Evolutionary conservation across 2,113 vertebrate species (phyloP).

Genomic region (Cephalopholis sonnerati): DNA sequence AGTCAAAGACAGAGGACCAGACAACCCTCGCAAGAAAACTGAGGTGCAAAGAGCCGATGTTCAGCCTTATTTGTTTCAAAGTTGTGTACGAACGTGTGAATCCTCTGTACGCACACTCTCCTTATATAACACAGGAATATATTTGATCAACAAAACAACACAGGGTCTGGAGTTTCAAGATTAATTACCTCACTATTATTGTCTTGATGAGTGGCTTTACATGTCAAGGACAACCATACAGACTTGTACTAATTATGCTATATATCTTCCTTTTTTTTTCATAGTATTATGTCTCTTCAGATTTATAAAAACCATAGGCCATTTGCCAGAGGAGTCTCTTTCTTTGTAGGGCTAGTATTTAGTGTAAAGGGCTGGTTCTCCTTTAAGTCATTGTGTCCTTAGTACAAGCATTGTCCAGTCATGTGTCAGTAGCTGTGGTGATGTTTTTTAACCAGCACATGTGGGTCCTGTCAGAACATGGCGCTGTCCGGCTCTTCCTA

Average conservation of each 20-base stretch:
- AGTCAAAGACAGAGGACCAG: constrained; percentile 59
- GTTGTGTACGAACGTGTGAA: constrained; percentile 1
- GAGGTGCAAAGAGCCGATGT: constrained; percentile 39
- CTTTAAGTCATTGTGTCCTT: neutral
- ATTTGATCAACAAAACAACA: neutral
- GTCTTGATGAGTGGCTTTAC: neutral
- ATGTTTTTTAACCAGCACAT: neutral
- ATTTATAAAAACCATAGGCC: neutral
- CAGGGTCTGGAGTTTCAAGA: neutral
- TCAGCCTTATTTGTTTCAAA: constrained; percentile 44
- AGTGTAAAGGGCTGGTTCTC: neutral
- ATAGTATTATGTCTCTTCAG: neutral
- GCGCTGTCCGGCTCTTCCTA: neutral
- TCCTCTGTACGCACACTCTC: neutral
- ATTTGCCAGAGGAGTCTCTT: neutral
- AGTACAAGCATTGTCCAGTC: neutral
- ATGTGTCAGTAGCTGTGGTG: neutral
- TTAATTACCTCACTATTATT: neutral
- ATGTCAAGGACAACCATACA: neutral
- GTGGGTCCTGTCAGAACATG: neutral
- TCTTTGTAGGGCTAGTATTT: neutral
- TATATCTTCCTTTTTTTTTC: neutral
- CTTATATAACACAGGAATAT: neutral
- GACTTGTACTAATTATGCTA: neutral
- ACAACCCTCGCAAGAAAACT: constrained; percentile 35